Evolutionary conservation across 2,888 invertebrate species (phyloP).

Genomic region (Agriopis marginaria): DNA sequence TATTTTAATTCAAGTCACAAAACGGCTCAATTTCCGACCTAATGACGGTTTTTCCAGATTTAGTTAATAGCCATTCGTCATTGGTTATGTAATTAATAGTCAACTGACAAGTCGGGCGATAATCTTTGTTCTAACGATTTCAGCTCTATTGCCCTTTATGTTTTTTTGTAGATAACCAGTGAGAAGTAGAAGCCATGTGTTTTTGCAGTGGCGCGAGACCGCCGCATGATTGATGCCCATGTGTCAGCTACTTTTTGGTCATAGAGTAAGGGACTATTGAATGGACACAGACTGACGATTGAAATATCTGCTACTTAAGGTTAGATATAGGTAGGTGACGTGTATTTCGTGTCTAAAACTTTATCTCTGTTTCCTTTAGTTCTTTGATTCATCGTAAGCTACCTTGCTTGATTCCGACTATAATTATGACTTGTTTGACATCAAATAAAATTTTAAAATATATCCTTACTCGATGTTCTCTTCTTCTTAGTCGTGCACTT

Average conservation of each 20-base stretch:
- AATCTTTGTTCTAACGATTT: constrained; percentile 69
- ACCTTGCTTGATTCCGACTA: too few species aligned
- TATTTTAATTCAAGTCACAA: neutral
- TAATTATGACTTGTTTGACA: too few species aligned
- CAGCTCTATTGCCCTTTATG: constrained; percentile 67
- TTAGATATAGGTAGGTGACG: too few species aligned
- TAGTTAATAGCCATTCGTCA: constrained; percentile 26
- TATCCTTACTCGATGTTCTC: too few species aligned
- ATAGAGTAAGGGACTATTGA: constrained; percentile 55
- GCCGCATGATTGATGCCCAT: constrained; percentile 74
- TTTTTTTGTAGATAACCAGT: constrained; percentile 62
- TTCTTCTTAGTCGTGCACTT: too few species aligned
- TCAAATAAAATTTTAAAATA: too few species aligned
- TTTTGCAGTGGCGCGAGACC: constrained; percentile 73
- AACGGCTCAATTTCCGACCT: neutral
- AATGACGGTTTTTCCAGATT: constrained; percentile 5
- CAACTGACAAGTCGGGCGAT: constrained; percentile 59
- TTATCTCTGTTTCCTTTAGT: too few species aligned
- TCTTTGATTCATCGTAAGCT: too few species aligned
- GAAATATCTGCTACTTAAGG: too few species aligned
- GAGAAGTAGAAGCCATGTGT: constrained; percentile 60
- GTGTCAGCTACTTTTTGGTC: constrained; percentile 72
- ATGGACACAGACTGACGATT: constrained; percentile 1
- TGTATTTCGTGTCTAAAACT: too few species aligned
- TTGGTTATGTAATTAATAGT: constrained; percentile 55